These are phyloP conservation scores for Platorchestia sp. DNA, from an alignment of 1,140 invertebrate genomes.

Conservation along the genomic window DNA sequence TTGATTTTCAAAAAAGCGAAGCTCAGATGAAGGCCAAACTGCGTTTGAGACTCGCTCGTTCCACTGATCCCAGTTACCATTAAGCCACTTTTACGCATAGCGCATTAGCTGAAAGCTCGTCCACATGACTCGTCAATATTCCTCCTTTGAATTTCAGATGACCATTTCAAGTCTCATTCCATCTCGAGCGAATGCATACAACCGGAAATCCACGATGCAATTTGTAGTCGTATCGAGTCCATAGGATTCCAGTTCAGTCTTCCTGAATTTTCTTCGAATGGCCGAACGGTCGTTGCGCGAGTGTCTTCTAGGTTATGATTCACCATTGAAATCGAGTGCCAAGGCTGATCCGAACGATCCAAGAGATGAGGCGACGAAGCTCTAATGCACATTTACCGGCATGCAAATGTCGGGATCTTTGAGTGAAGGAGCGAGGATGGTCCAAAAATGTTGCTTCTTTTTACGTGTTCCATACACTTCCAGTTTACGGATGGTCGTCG, in stretches of 20 bases:
- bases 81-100: background rate
- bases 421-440: background rate
- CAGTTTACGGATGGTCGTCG: background rate
- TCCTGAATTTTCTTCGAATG: constrained; percentile 8
- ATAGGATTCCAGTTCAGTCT: background rate
- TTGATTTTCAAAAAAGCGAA: background rate
- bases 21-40: background rate
- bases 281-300: background rate
- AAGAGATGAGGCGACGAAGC: background rate
- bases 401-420: background rate
- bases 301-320: constrained; percentile 15
- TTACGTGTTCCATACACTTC: background rate
- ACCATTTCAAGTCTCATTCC: background rate
- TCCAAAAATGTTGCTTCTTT: background rate
- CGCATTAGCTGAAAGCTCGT: background rate
- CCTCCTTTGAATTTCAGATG: background rate
- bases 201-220: constrained; percentile 23
- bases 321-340: background rate
- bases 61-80: background rate
- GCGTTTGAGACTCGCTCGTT: background rate
- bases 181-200: background rate
- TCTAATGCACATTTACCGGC: background rate
- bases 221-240: constrained; percentile 31
- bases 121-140: background rate
- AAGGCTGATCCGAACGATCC: background rate